Percentiles rank a stretch among this genome's conserved stretches.
These are phyloP conservation scores for Ginglymostoma cirratum DNA, from an alignment of 2,113 vertebrate species.

Conservation along the genomic window DNA sequence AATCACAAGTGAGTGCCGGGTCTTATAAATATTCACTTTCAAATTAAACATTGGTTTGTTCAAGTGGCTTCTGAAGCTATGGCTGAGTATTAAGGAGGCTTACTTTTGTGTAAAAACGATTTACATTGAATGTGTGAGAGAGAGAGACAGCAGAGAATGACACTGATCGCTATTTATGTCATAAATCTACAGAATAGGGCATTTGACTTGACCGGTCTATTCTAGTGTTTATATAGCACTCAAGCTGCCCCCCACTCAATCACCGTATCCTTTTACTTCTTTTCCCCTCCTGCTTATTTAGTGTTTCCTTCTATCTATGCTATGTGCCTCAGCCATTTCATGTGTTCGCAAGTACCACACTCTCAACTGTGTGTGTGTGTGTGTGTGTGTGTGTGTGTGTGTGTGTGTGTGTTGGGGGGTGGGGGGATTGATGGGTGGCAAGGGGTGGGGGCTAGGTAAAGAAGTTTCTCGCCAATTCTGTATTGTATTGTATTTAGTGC, in stretches of 20 bases:
- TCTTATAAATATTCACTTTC: background rate
- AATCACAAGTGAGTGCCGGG: background rate
- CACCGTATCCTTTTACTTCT: background rate
- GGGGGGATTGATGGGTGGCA: too few species aligned
- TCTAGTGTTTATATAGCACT: background rate
- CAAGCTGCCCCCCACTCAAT: background rate
- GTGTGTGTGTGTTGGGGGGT: too few species aligned
- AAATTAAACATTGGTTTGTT: background rate
- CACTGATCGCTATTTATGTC: background rate
- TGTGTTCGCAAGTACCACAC: too few species aligned
- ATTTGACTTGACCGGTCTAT: background rate
- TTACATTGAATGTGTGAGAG: background rate
- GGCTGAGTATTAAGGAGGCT: background rate
- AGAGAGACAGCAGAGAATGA: background rate
- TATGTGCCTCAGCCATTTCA: too few species aligned
- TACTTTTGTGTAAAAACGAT: background rate
- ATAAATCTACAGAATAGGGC: background rate
- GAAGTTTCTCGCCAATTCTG: background rate
- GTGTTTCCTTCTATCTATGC: too few species aligned
- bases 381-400: too few species aligned
- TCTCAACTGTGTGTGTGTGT: background rate
- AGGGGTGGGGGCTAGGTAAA: too few species aligned
- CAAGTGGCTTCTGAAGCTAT: background rate
- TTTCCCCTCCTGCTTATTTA: background rate
- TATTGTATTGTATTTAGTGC: background rate